Conservation (phyloP, 2,888 invertebrate species). For the Nemotelus nigrinus region DNA sequence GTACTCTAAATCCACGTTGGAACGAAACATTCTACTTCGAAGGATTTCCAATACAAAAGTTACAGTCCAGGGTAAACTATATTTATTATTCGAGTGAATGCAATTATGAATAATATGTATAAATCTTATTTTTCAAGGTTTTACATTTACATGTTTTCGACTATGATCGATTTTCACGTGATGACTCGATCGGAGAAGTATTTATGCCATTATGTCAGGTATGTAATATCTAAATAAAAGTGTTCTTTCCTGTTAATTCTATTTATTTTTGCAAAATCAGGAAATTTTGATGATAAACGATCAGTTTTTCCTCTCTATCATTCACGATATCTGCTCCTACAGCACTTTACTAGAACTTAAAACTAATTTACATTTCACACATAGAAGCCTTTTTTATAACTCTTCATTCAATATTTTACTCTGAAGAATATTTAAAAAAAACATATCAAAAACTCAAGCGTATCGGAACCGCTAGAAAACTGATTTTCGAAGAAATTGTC, state of each 20-base stretch:
- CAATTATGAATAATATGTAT: not conserved
- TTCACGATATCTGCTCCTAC: no score
- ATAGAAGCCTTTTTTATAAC: no score
- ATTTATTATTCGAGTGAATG: not conserved
- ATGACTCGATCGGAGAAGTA: slow-evolving; percentile 93
- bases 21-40: slow-evolving; percentile 95
- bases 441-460: no score
- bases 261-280: no score
- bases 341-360: no score
- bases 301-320: no score
- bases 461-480: no score
- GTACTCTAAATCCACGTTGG: slow-evolving; percentile 91
- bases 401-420: no score
- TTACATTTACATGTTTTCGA: slow-evolving; percentile 93
- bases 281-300: no score
- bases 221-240: slow-evolving; percentile 49
- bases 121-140: slow-evolving; percentile 65
- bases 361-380: no score
- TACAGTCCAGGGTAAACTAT: slow-evolving; percentile 81
- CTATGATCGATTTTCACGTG: slow-evolving; percentile 92
- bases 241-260: not conserved
- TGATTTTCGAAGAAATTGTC: no score
- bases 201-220: slow-evolving; percentile 92
- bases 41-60: slow-evolving; percentile 92
- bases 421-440: no score